These are phyloP conservation scores for Balaenoptera acutorostrata DNA, from an alignment of 2,113 vertebrate species.

Conservation along the genomic window DNA sequence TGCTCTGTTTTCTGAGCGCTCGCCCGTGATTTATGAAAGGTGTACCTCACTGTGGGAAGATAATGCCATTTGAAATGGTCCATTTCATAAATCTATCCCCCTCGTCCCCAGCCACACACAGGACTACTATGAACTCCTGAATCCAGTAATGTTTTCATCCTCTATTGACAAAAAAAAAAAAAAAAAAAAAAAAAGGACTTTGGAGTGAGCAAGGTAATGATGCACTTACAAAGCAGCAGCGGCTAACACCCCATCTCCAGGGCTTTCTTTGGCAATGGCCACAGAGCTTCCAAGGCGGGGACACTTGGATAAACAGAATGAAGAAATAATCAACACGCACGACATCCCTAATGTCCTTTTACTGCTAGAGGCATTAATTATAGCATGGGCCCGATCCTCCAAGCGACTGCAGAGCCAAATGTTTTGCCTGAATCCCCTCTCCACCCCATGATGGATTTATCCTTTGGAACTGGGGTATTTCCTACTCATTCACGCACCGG, in stretches of 20 bases:
- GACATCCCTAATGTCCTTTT: conserved; percentile 80
- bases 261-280: conserved; percentile 80
- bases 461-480: conserved; percentile 55
- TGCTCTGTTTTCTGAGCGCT: conserved; percentile 80
- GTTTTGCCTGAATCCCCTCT: conserved; percentile 66
- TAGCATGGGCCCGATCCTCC: conserved; percentile 63
- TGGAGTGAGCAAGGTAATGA: conserved; percentile 83
- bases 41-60: conserved; percentile 88
- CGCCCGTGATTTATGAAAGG: conserved; percentile 91
- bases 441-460: conserved; percentile 41
- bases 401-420: conserved; percentile 42
- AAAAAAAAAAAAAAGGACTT: conserved; percentile 66
- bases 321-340: conserved; percentile 83
- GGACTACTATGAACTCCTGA: conserved; percentile 82
- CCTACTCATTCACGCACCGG: conserved; percentile 58
- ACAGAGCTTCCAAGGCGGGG: conserved; percentile 77
- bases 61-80: conserved; percentile 92
- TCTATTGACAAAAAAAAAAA: conserved; percentile 82
- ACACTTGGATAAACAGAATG: conserved; percentile 81
- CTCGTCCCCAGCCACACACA: conserved; percentile 77
- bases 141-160: conserved; percentile 89
- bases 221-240: conserved; percentile 79
- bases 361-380: conserved; percentile 80
- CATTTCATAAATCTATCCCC: conserved; percentile 92
- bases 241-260: conserved; percentile 80